Evolutionary conservation across 2,113 vertebrate species (phyloP).

Genomic region (Mesembrinibis cayennensis): DNA sequence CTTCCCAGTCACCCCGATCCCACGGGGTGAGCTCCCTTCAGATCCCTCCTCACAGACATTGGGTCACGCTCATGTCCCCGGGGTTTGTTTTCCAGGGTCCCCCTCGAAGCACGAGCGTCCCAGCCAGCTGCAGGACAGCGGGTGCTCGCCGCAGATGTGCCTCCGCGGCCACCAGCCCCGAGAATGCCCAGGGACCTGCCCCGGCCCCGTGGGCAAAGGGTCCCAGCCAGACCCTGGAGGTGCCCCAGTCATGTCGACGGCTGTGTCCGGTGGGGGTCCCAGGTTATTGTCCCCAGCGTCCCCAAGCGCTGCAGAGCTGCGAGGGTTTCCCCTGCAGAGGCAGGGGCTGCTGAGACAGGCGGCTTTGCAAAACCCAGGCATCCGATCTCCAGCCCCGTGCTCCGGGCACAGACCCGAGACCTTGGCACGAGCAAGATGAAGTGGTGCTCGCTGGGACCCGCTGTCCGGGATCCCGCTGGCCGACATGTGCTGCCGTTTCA

Average conservation of each 20-base stretch:
- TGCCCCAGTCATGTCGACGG: too few species aligned
- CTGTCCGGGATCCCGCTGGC: background rate
- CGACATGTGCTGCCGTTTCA: background rate
- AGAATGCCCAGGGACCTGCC: too few species aligned
- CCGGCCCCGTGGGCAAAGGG: too few species aligned
- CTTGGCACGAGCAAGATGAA: background rate
- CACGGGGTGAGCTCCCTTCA: background rate
- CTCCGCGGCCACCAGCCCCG: background rate
- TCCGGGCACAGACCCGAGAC: background rate
- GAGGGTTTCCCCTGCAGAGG: rapidly evolving
- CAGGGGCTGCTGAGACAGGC: background rate
- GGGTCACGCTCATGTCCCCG: background rate
- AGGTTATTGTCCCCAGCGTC: background rate
- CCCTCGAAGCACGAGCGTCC: background rate
- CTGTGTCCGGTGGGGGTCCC: background rate
- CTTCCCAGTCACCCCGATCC: too few species aligned
- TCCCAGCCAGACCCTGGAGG: too few species aligned
- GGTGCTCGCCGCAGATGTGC: background rate
- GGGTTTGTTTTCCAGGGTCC: background rate
- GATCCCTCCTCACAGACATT: background rate
- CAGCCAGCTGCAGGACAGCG: background rate
- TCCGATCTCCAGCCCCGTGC: background rate
- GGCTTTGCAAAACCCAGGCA: background rate
- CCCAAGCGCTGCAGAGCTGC: background rate
- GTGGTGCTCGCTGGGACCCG: rapidly evolving